These are phyloP conservation scores for Rattus rattus DNA, from an alignment of 2,113 vertebrate species.

Conservation along the genomic window DNA sequence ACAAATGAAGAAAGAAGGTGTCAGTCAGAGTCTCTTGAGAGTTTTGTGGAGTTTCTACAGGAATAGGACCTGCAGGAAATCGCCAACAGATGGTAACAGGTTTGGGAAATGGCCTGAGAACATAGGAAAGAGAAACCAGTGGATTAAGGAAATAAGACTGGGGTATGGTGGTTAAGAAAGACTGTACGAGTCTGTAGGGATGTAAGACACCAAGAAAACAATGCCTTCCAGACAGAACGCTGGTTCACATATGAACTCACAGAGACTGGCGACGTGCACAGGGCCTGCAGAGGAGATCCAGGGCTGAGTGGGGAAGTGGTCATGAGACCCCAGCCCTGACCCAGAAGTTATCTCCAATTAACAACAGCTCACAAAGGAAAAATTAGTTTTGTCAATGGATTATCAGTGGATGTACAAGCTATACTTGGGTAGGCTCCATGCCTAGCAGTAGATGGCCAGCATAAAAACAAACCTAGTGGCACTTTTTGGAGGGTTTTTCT, in stretches of 20 bases:
- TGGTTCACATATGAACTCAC: not conserved
- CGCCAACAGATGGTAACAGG: not conserved
- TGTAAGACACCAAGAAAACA: not conserved
- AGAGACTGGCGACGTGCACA: not conserved
- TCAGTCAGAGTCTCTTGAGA: not conserved
- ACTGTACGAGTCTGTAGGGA: not conserved
- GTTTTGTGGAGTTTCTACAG: slow-evolving; percentile 63
- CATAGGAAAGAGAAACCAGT: not conserved
- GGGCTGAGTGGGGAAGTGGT: not conserved
- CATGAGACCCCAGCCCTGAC: not conserved
- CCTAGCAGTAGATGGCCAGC: not conserved
- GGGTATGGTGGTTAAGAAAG: not conserved
- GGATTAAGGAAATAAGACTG: not conserved
- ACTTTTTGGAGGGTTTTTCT: not conserved
- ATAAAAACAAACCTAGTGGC: not conserved
- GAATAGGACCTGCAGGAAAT: slow-evolving; percentile 14
- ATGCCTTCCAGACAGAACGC: not conserved
- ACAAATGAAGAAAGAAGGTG: not conserved
- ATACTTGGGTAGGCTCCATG: not conserved
- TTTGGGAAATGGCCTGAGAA: not conserved
- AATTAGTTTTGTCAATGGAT: not conserved
- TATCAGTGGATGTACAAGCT: not conserved
- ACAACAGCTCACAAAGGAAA: not conserved
- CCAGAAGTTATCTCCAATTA: not conserved
- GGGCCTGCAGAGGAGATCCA: not conserved